Evolutionary conservation across 2,113 vertebrate species (phyloP), one percentile per base, ranked within the genome.

Genomic region (Lamprologus sp.): DNA sequence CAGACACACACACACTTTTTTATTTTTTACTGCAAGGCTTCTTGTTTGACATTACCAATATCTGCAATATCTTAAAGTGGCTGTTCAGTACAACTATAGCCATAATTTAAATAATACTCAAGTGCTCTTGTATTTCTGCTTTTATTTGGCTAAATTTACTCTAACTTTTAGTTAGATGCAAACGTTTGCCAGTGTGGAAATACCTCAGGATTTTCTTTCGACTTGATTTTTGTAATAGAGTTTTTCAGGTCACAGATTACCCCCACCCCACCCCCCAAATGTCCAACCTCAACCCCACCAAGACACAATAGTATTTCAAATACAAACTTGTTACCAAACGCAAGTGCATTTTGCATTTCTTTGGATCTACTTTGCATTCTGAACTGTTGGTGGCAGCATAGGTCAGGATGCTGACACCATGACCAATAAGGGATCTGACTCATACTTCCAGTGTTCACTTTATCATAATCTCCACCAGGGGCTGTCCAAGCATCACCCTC

Each of bases 381-480:
- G 79, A 89, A 87, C 92, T 94, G 91, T 53, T 92, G 90, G 90
- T 88, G 92, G 92, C 90, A 88, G 88, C 90, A 70, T 88, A 89
- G 89, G 87, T 94, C 90, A 90, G 86, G 37, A 77, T 82, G 87
- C 73, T 80, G 82, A 86, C 82, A 82, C 63, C 37, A 31, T 55
- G 54, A 89, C 79, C 82, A 86, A 84, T 84, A 45, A 84, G 83
- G 58, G 17, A 12, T 84, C 51, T 87, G 79, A 83, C 83, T 89
- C 87, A 55, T 55, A 33, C 70, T 89, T 73, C n/a, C 54, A 83
- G 15, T 81, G 80, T 91, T 93, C 86, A 90, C 86, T 93, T 90
- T 91, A 82, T 92, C 83, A 86, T 88, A 84, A 86, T 92, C 94
- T 93, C 95, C 95, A 95, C 91, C 92, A 95, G 94, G 93, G 94